Percentiles rank a stretch among this genome's conserved stretches.
Evolutionary conservation across 2,113 vertebrate genomes (phyloP).

Genomic region (Nymphicus hollandicus): DNA sequence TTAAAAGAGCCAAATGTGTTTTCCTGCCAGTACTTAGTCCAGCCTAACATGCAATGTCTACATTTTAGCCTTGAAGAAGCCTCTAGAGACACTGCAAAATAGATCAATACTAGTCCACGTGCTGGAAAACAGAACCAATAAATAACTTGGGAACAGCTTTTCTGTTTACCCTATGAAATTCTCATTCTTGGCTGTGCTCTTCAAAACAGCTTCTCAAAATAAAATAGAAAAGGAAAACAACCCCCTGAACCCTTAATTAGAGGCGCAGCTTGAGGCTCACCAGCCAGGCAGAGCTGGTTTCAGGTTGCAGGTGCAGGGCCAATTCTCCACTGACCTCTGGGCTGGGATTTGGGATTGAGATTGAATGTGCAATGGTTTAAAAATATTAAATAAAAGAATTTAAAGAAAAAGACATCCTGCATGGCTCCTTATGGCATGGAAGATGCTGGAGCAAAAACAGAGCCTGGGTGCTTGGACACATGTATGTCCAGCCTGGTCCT

Average conservation of each 20-base stretch:
- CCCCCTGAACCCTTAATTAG: conserved; percentile 1
- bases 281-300: conserved; percentile 28
- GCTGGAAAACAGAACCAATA: conserved; percentile 46
- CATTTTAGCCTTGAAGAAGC: conserved; percentile 52
- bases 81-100: conserved; percentile 41
- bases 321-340: conserved; percentile 14
- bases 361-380: neutral
- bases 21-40: conserved; percentile 46
- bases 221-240: conserved; percentile 14
- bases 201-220: neutral
- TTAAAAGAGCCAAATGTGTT: conserved; percentile 56
- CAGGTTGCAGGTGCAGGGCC: conserved; percentile 55
- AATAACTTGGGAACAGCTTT: conserved; percentile 41
- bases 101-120: conserved; percentile 36
- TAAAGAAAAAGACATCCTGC: neutral
- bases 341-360: neutral
- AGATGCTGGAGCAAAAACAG: neutral
- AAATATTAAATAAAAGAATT: neutral
- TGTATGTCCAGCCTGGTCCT: neutral
- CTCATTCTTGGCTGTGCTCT: neutral
- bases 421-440: neutral
- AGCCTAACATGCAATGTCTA: conserved; percentile 29
- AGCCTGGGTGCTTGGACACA: accelerated
- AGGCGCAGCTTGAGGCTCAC: neutral
- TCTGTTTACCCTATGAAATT: conserved; percentile 25